These are phyloP conservation scores for Caenorhabditis sp. DNA, from an alignment of 2,888 invertebrate genomes.

Conservation along the genomic window DNA sequence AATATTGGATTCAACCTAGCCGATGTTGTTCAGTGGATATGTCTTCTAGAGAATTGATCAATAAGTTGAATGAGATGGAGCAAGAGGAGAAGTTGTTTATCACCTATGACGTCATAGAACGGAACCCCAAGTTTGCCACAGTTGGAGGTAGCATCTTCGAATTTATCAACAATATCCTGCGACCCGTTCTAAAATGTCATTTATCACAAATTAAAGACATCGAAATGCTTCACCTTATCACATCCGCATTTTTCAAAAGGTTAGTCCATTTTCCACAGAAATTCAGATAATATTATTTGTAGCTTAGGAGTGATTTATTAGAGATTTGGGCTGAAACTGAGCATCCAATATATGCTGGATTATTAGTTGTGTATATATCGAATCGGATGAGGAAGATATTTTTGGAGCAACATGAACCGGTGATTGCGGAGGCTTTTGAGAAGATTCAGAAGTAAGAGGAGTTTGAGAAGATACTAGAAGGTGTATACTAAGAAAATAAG, in stretches of 20 bases:
- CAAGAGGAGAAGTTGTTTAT: constrained; percentile 21
- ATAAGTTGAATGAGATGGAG: constrained; percentile 39
- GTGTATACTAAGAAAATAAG: too few relatives aligned
- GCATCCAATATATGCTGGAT: constrained; percentile 32
- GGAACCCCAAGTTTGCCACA: constrained; percentile 35
- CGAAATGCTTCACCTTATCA: constrained; percentile 33
- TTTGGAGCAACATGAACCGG: constrained; percentile 37
- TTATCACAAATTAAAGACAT: constrained; percentile 33
- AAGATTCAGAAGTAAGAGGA: constrained; percentile 29
- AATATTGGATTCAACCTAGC: constrained; percentile 35
- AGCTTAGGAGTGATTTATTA: constrained; percentile 35
- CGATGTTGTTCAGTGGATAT: constrained; percentile 29
- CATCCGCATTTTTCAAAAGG: constrained; percentile 39
- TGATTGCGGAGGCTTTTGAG: constrained; percentile 42
- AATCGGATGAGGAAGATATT: constrained; percentile 45
- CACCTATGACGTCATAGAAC: constrained; percentile 36
- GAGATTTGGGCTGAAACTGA: constrained; percentile 38
- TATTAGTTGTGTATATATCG: constrained; percentile 39
- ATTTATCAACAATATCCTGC: constrained; percentile 30
- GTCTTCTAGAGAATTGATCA: constrained; percentile 34
- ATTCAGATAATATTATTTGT: constrained; percentile 9
- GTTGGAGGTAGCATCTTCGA: constrained; percentile 38
- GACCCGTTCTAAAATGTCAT: constrained; percentile 32
- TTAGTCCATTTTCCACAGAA: constrained; percentile 3
- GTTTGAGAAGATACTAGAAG: too few relatives aligned